phyloP scores from a whole-genome alignment of 1,140 invertebrate genomes.

The Cotesia typhae region DNA sequence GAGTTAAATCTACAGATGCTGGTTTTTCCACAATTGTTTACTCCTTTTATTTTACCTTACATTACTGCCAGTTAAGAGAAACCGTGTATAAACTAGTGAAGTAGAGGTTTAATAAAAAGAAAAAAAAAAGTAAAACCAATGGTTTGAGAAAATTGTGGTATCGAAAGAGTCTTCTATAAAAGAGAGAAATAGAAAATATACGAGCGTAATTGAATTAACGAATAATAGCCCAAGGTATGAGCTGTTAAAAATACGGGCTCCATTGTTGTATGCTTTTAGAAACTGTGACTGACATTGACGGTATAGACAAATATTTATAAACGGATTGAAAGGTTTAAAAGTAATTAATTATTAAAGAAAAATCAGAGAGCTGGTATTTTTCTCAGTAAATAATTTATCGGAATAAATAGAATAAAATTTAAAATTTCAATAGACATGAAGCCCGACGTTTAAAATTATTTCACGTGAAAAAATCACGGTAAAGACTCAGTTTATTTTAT shows the following conservation, averaged over 20 bases:
- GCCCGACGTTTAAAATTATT: neutral
- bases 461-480: neutral
- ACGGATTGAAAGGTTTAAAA: too few species aligned
- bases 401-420: neutral
- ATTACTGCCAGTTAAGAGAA: neutral
- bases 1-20: neutral
- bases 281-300: neutral
- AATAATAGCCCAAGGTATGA: constrained; percentile 15
- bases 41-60: neutral
- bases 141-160: constrained; percentile 7
- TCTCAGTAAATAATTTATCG: too few species aligned
- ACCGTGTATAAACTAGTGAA: neutral
- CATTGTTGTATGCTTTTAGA: neutral
- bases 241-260: constrained; percentile 5
- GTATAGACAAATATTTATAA: constrained; percentile 17
- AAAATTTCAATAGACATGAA: neutral
- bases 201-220: constrained; percentile 28
- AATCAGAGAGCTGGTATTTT: too few species aligned
- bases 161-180: neutral
- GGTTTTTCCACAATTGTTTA: constrained; percentile 29
- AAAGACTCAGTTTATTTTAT: too few species aligned
- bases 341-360: too few species aligned
- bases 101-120: too few species aligned
- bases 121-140: neutral
- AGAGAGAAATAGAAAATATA: neutral